Evolutionary conservation across 2,113 vertebrate genomes (phyloP).

Genomic region (Alligator sinensis): DNA sequence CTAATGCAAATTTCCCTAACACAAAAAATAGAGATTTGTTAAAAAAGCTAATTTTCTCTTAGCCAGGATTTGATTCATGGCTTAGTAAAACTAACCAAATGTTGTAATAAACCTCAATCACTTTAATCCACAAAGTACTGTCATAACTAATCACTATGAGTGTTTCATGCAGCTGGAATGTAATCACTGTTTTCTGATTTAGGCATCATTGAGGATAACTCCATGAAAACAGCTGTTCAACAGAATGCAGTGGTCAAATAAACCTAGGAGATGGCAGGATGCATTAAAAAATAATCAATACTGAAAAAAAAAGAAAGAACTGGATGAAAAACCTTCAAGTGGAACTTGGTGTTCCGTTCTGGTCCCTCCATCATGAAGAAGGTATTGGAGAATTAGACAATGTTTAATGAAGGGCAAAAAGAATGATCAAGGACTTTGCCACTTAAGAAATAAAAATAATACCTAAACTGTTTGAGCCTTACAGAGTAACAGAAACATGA

Average conservation of each 20-base stretch:
- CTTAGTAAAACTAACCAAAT: neutral
- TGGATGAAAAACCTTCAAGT: neutral
- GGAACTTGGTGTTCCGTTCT: accelerated
- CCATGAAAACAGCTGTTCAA: neutral
- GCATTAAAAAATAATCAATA: neutral
- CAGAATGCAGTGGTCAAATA: accelerated
- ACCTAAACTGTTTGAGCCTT: neutral
- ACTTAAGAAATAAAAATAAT: neutral
- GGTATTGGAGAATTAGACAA: neutral
- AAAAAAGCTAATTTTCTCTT: neutral
- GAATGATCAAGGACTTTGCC: neutral
- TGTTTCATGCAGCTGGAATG: neutral
- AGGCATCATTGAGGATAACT: neutral
- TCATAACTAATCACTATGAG: neutral
- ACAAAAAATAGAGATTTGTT: neutral
- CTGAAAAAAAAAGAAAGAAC: neutral
- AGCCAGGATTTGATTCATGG: neutral
- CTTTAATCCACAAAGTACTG: neutral
- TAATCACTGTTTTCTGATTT: constrained; percentile 6
- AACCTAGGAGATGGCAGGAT: neutral
- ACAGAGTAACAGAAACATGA: neutral
- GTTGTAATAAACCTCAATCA: neutral
- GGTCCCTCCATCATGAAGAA: neutral
- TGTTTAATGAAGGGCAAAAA: neutral
- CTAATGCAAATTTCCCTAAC: neutral